Base-by-base conservation (phyloP, 2,888 invertebrate genomes). In the Zygaena filipendulae region DNA sequence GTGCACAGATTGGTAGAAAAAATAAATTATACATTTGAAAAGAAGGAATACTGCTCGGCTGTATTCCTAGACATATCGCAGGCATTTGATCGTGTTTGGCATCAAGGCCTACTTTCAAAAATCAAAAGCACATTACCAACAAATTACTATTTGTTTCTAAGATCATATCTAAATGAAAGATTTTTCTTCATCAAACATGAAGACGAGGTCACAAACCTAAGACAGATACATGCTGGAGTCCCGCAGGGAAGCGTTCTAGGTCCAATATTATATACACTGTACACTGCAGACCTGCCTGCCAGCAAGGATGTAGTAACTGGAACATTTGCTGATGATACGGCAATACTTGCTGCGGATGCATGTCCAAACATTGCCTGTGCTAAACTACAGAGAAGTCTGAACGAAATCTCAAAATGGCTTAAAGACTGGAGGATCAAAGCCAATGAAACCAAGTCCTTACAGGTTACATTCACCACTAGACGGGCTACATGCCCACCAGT, bases 391-490 rank as follows among this genome's bases (percentile, higher is more conserved):
- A 11, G 24, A 13, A 27, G 35, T 3, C 32, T 39, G 19, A 27
- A 32, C 24, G 23, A 23, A 9, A 33, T 29, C 18, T 25, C 23
- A 4, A 7, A 12, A 6, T 40, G 39, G 37, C 27, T 38, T 1
- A 34, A 33, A n/a, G 25, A 28, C 7, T 40, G 39, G 39, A 10
- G 35, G n/a, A 43, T 43, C n/a, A 33, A 29, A 13, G 29, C 21
- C 7, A 37, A 36, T 21, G 33, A 36, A 34, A 23, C 25, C 5
- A 40, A 40, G 25, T 37, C 37, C 9, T 5, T 20, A 13, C 6
- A 24, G n/a, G 24, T 24, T 14, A 9, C 9, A 3, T 24, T 24
- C 13, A 24, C 13, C 4, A 13, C 13, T 6, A 6, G n/a, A 13
- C 13, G 9, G 13, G 13, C 11, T 8, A 13, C 13, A n/a, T 27